phyloP scores from a whole-genome alignment of 2,888 invertebrate species.

The Tetropium fuscum region DNA sequence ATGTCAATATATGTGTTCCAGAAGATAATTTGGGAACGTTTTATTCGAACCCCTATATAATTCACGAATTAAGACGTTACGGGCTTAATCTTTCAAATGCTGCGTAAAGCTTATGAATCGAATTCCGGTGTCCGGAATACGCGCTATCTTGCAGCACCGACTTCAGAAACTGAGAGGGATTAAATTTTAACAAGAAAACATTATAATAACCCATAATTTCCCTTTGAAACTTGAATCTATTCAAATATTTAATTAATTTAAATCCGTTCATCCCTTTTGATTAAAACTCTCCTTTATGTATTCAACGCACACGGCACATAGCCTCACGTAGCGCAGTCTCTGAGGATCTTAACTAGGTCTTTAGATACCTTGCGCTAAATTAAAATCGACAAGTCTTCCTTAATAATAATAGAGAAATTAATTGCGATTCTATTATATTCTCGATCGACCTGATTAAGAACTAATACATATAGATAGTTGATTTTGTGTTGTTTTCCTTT shows the following conservation, averaged over 20 bases:
- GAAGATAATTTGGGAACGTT: no score
- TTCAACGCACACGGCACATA: constrained; percentile 39
- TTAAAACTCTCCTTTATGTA: constrained; percentile 49
- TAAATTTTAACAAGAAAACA: constrained; percentile 50
- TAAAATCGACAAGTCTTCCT: constrained; percentile 22
- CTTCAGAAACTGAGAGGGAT: constrained; percentile 40
- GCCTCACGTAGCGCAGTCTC: constrained; percentile 42
- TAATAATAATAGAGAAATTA: constrained; percentile 11
- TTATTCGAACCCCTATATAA: background rate
- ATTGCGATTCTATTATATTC: constrained; percentile 9
- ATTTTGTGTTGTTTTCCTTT: background rate
- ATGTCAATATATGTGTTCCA: no score
- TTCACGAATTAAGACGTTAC: constrained; percentile 11
- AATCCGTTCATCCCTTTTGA: constrained; percentile 50
- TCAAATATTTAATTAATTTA: constrained; percentile 53
- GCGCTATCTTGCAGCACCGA: constrained; percentile 44
- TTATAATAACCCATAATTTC: constrained; percentile 51
- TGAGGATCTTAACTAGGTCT: constrained; percentile 30
- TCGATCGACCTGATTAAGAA: background rate
- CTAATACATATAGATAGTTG: background rate
- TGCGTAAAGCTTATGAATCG: constrained; percentile 16
- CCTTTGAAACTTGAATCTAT: constrained; percentile 47
- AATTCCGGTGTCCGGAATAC: constrained; percentile 31
- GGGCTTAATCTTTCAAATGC: constrained; percentile 8
- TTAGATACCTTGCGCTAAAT: constrained; percentile 35